Evolutionary conservation across 2,888 invertebrate species (phyloP).

Genomic region (Phyllotreta cruciferae): DNA sequence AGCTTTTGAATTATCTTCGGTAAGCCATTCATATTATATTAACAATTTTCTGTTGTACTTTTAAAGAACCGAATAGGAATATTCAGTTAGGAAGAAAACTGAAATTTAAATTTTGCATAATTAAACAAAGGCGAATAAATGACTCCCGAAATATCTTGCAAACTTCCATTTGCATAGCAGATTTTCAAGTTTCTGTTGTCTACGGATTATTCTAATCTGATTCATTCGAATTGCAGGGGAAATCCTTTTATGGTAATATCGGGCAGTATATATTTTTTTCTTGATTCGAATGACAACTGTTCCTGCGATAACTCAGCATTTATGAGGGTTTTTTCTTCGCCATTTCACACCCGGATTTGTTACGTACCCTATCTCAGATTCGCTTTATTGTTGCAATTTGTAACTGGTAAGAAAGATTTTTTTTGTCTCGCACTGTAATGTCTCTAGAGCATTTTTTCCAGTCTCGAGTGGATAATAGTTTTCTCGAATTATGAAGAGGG

Average conservation of each 20-base stretch:
- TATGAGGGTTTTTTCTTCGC: constrained; percentile 23
- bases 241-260: constrained; percentile 25
- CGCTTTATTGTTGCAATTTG: constrained; percentile 24
- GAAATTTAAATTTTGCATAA: constrained; percentile 1
- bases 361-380: constrained; percentile 2
- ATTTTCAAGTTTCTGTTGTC: constrained; percentile 9
- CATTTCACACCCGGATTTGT: constrained; percentile 28
- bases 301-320: constrained; percentile 23
- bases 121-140: constrained; percentile 8
- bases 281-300: constrained; percentile 25
- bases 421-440: too few species aligned
- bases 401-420: background rate
- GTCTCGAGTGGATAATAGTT: too few species aligned
- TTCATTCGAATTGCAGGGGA: constrained; percentile 18
- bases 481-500: too few species aligned
- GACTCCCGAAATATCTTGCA: background rate
- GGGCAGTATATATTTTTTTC: constrained; percentile 24
- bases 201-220: constrained; percentile 19
- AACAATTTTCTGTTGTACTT: too few species aligned
- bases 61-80: too few species aligned
- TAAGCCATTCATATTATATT: too few species aligned
- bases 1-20: too few species aligned
- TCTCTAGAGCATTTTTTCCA: too few species aligned
- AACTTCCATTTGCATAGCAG: constrained; percentile 4
- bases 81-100: background rate